Conservation (phyloP, 2,113 vertebrate species). For the Scopus umbretta region DNA sequence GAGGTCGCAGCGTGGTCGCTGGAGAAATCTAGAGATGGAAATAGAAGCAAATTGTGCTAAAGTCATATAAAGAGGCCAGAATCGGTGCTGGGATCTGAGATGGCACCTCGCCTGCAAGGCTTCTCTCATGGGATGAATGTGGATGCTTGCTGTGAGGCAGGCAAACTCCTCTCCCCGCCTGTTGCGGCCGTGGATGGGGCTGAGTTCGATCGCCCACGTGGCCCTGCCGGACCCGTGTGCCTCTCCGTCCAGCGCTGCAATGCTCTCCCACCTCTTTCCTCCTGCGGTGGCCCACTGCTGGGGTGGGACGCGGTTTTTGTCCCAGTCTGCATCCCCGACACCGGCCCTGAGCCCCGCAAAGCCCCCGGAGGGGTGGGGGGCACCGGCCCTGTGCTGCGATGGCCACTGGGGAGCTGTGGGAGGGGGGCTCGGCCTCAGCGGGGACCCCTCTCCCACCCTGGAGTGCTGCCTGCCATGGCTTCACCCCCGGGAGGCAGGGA, state of each 20-base stretch:
- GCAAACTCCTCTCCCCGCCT: neutral
- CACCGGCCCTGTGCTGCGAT: neutral
- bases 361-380: neutral
- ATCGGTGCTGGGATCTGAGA: neutral
- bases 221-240: no score
- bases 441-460: neutral
- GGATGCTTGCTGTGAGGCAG: neutral
- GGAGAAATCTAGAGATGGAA: neutral
- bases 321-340: no score
- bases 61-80: neutral
- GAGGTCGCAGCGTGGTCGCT: neutral
- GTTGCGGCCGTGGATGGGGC: no score
- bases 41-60: neutral
- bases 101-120: fast-evolving
- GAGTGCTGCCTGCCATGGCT: neutral
- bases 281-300: neutral
- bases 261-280: neutral
- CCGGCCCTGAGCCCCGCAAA: neutral
- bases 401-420: neutral
- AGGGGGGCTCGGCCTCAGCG: no score
- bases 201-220: fast-evolving
- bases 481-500: neutral
- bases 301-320: no score
- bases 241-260: neutral
- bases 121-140: fast-evolving